Conservation (phyloP, 2,888 invertebrate genomes). For the Ennomos fuscantarius region DNA sequence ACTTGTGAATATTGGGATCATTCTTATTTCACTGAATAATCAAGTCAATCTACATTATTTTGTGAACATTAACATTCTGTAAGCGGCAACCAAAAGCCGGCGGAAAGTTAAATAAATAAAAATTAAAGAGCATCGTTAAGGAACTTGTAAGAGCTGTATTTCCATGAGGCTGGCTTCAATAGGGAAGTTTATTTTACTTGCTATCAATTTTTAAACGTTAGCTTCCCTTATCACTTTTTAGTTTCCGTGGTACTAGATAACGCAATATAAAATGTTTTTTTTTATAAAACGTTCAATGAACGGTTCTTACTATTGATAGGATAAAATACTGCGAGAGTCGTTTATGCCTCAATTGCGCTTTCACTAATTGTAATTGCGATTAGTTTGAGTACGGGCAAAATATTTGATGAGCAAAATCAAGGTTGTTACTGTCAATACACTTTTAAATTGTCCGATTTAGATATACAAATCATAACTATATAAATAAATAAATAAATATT, state of each 20-base stretch:
- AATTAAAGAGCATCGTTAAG: conserved; percentile 21
- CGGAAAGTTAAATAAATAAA: conserved; percentile 21
- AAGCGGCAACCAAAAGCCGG: conserved; percentile 12
- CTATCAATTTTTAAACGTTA: conserved; percentile 23
- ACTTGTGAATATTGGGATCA: conserved; percentile 1
- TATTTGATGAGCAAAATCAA: no score
- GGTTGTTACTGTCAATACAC: no score
- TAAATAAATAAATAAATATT: no score
- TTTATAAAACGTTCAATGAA: no score
- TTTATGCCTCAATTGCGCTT: no score
- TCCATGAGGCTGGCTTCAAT: conserved; percentile 11
- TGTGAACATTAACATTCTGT: conserved; percentile 18
- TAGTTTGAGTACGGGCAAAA: no score
- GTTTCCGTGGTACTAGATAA: not conserved
- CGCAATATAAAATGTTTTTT: no score
- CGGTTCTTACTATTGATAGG: no score
- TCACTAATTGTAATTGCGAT: no score
- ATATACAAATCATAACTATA: no score
- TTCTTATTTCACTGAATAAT: conserved; percentile 9
- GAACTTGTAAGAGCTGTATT: conserved; percentile 19
- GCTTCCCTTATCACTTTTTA: conserved; percentile 8
- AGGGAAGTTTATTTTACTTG: not conserved
- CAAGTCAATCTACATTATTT: conserved; percentile 12
- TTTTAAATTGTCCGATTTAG: no score
- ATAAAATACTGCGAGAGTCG: no score